These are phyloP conservation scores for Uria aalge DNA, from an alignment of 2,113 vertebrate species.

Conservation along the genomic window DNA sequence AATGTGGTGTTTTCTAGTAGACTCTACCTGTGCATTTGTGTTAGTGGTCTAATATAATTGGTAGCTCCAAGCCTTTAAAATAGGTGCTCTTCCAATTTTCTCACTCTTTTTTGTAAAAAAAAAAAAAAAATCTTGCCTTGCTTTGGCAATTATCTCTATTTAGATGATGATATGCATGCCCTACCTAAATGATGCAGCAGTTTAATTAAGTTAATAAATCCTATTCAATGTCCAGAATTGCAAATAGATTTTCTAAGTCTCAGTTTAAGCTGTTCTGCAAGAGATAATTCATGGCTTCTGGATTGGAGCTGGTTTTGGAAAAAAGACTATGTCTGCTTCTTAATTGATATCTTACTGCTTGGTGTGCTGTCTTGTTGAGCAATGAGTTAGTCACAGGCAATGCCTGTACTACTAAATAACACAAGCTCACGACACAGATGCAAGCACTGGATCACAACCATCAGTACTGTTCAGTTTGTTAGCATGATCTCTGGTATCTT, in stretches of 20 bases:
- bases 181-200: neutral
- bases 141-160: neutral
- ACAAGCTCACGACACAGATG: neutral
- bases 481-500: neutral
- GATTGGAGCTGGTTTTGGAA: neutral
- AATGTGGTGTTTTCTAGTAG: neutral
- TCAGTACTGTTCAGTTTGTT: neutral
- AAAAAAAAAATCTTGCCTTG: neutral
- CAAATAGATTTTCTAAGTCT: neutral
- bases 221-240: neutral
- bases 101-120: neutral
- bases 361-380: neutral
- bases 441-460: neutral
- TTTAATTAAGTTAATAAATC: conserved; percentile 12
- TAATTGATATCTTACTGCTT: neutral
- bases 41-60: neutral
- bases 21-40: neutral
- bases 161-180: neutral
- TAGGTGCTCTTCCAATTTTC: neutral
- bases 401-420: neutral
- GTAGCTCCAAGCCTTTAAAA: neutral
- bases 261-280: neutral
- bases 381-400: neutral
- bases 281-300: neutral
- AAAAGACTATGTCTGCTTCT: neutral